phyloP scores from a whole-genome alignment of 2,888 invertebrate species.

The Eudasyphora cyanicolor region DNA sequence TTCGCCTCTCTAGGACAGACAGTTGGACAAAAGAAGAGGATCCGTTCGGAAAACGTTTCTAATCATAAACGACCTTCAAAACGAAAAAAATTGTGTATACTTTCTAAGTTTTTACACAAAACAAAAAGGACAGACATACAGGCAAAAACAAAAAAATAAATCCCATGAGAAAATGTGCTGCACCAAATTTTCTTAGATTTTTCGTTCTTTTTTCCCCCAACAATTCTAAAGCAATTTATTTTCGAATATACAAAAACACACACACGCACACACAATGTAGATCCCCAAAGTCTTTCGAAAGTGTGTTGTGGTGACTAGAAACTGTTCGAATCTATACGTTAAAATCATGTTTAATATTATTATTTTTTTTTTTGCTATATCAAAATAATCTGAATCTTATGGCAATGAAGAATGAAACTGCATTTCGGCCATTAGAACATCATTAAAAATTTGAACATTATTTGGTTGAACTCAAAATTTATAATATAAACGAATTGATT shows the following conservation, averaged over 20 bases:
- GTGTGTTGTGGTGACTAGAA: background rate
- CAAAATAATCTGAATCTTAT: background rate
- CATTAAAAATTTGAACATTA: background rate
- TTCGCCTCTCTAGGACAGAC: background rate
- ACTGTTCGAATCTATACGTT: background rate
- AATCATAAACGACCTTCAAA: slow-evolving; percentile 64
- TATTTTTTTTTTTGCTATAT: background rate
- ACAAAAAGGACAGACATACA: background rate
- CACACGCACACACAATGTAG: background rate
- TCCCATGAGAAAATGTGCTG: slow-evolving; percentile 65
- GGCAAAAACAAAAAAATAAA: slow-evolving; percentile 29
- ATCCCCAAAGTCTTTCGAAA: background rate
- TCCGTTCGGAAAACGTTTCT: slow-evolving; percentile 59
- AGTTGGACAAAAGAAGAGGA: slow-evolving; percentile 3
- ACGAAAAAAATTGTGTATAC: slow-evolving; percentile 21
- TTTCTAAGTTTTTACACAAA: slow-evolving; percentile 38
- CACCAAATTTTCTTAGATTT: slow-evolving; percentile 62
- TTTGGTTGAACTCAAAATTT: background rate
- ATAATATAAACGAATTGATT: slow-evolving; percentile 20
- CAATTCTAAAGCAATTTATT: slow-evolving; percentile 16
- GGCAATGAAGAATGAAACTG: slow-evolving; percentile 14
- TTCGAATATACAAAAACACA: background rate
- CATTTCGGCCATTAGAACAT: slow-evolving; percentile 14
- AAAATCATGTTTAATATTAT: background rate
- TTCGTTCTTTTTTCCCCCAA: background rate